phyloP scores from a whole-genome alignment of 2,888 invertebrate genomes.

The Xestia c-nigrum region DNA sequence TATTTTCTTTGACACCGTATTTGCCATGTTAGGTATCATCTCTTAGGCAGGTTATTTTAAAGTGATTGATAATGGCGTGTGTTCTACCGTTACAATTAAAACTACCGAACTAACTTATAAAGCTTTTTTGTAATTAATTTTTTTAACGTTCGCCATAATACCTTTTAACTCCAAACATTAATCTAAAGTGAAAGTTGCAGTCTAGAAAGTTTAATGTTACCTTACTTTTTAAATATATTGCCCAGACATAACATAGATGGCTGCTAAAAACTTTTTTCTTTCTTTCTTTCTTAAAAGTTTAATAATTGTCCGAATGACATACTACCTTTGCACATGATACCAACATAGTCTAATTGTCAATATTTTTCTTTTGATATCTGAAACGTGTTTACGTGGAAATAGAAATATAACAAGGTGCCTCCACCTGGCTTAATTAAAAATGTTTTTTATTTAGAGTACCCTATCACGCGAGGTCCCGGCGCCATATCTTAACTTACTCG shows the following conservation, averaged over 20 bases:
- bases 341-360: constrained; percentile 44
- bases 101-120: background rate
- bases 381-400: constrained; percentile 46
- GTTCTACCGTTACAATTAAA: constrained; percentile 13
- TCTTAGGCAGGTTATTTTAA: background rate
- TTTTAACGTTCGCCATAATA: constrained; percentile 15
- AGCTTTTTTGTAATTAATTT: background rate
- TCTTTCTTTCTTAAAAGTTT: background rate
- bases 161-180: constrained; percentile 28
- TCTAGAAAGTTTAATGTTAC: constrained; percentile 27
- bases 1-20: background rate
- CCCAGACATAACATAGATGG: background rate
- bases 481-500: constrained; percentile 52
- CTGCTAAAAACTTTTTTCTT: constrained; percentile 8
- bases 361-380: constrained; percentile 51
- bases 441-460: constrained; percentile 64
- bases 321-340: constrained; percentile 54
- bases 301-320: constrained; percentile 40
- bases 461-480: constrained; percentile 72
- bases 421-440: constrained; percentile 61
- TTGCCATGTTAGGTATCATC: background rate
- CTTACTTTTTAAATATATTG: constrained; percentile 19
- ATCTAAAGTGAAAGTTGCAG: constrained; percentile 40
- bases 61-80: constrained; percentile 3
- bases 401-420: constrained; percentile 42